Evolutionary conservation across 2,888 invertebrate genomes (phyloP).

Genomic region (Drosophila nr. perissopoda): DNA sequence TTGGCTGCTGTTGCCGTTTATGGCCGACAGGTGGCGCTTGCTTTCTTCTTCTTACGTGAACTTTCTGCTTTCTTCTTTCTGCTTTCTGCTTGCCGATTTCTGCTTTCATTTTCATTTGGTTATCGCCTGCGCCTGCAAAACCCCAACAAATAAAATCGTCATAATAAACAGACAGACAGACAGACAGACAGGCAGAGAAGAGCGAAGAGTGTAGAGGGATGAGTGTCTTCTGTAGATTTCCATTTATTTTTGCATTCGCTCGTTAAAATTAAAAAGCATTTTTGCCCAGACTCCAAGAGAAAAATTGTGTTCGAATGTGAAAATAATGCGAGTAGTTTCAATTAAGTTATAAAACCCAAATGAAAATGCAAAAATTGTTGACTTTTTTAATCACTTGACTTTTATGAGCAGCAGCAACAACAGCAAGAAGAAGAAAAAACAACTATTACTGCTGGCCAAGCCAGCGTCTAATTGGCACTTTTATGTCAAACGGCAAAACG

Average conservation of each 20-base stretch:
- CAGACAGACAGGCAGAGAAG: not conserved
- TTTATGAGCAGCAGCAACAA: slow-evolving; percentile 46
- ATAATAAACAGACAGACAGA: slow-evolving; percentile 62
- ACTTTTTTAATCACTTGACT: slow-evolving; percentile 71
- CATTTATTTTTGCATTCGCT: slow-evolving; percentile 58
- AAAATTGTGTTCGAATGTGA: slow-evolving; percentile 39
- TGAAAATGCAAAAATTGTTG: slow-evolving; percentile 41
- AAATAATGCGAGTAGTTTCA: slow-evolving; percentile 65
- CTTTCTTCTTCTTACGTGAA: slow-evolving; percentile 41
- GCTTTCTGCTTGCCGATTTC: slow-evolving; percentile 44
- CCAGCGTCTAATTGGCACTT: slow-evolving; percentile 69
- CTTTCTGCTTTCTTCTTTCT: slow-evolving; percentile 10
- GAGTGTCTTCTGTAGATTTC: not conserved
- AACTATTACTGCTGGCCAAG: slow-evolving; percentile 18
- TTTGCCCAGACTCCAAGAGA: slow-evolving; percentile 21
- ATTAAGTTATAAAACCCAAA: slow-evolving; percentile 66
- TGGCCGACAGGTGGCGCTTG: slow-evolving; percentile 67
- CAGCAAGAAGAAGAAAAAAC: not conserved
- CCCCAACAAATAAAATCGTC: slow-evolving; percentile 71
- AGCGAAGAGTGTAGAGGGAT: not conserved
- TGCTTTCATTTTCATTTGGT: slow-evolving; percentile 64
- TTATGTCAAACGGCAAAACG: slow-evolving; percentile 56
- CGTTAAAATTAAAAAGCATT: slow-evolving; percentile 73
- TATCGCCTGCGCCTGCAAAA: slow-evolving; percentile 51
- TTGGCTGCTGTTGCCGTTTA: slow-evolving; percentile 67